Base-by-base conservation (phyloP, 2,797 vertebrate genomes). In the Meda fulgida region DNA sequence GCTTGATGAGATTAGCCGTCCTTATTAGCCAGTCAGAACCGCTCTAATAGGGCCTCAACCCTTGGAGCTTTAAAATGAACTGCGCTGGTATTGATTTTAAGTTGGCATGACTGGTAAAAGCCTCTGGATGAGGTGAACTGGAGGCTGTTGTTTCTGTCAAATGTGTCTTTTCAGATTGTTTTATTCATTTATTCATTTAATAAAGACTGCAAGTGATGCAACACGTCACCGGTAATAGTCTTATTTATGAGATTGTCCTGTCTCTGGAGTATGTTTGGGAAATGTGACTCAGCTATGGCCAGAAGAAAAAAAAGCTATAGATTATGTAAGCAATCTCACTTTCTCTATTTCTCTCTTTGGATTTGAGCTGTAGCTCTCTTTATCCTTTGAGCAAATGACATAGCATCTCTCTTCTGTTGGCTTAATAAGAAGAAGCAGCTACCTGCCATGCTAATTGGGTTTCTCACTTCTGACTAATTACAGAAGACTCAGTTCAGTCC, bases 371-470 rank as follows among this genome's bases (percentile, higher is more conserved):
- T 79, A 29, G 31, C 63, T 84, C 71, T 86, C 78, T 36, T 84
- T 40, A 89, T 84, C 13, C 85, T 80, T 67, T 7, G 53, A 83
- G 91, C 84, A 58, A 53, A 87, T 92, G 92, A 93, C 93, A 91
- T 75, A 38, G 85, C 91, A 90, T 94, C 91, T 93, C 90, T 89
- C 87, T 91, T 87, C 86, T 38, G 80, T 83, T 26, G 86, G 81
- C 67, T 78, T 93, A 94, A 94, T 92, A 63, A 89, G 91, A 94
- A 92, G 92, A 92, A 95, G 93, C 94, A 93, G 93, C 92, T 94
- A 95, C 94, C 94, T 95, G 94, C 92, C 94, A 93, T 92, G 91
- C 93, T 95, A 95, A 95, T 94, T 94, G 92, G 91, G 76, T 93
- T 93, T 91, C 91, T 93, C 89, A 90, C 89, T 94, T 94, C 90